A percentile compares a stretch with the other conserved stretches of the same genome.
These are phyloP conservation scores for Phocoena phocoena DNA, from an alignment of 2,113 vertebrate genomes.

Conservation along the genomic window DNA sequence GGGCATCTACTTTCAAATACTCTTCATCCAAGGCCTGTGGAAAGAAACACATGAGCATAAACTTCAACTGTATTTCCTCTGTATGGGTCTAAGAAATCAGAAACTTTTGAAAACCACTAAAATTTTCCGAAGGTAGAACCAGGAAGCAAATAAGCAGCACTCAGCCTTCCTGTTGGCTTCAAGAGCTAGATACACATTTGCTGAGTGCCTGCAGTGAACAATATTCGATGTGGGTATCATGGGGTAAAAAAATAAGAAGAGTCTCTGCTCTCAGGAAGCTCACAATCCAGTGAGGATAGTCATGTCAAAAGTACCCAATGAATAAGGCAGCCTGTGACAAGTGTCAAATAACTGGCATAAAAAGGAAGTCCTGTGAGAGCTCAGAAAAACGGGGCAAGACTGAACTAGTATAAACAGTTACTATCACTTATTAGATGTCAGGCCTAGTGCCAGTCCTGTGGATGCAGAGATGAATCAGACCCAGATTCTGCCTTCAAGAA, in stretches of 20 bases:
- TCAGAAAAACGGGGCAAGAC: not conserved
- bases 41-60: conserved; percentile 19
- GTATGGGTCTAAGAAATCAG: not conserved
- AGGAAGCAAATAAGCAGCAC: not conserved
- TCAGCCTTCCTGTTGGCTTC: not conserved
- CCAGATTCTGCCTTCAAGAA: not conserved
- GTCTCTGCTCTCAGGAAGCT: not conserved
- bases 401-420: not conserved
- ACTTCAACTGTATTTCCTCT: not conserved
- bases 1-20: conserved; percentile 96
- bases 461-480: not conserved
- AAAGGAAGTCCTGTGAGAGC: not conserved
- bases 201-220: not conserved
- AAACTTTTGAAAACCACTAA: not conserved
- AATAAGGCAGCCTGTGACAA: not conserved
- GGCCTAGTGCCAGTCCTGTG: not conserved
- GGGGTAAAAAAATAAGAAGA: not conserved
- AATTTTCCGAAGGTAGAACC: not conserved
- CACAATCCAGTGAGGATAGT: not conserved
- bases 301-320: not conserved
- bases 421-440: not conserved
- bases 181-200: not conserved
- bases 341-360: not conserved
- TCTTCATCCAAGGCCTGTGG: conserved; percentile 96
- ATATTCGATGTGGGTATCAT: not conserved